Conservation (phyloP, 2,797 vertebrate species). For the Anguilla megastoma region DNA sequence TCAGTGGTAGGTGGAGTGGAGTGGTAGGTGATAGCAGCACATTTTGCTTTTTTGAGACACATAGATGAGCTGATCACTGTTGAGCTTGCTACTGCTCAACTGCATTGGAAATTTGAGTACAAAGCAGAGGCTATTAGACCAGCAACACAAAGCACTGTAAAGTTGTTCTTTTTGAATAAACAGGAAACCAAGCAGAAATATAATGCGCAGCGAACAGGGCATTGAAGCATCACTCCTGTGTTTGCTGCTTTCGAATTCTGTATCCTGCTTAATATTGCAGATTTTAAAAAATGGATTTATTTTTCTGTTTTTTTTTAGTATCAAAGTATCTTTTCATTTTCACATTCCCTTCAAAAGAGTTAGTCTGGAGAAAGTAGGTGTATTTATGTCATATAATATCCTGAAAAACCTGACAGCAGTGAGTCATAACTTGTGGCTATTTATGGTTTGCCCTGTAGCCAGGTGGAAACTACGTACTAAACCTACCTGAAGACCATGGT, state of each 20-base stretch:
- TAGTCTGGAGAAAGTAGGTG: neutral
- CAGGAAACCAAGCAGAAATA: neutral
- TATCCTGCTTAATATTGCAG: neutral
- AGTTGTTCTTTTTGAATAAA: neutral
- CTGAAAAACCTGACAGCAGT: neutral
- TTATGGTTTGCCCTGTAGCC: neutral
- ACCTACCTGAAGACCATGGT: neutral
- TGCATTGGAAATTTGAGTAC: too few species aligned
- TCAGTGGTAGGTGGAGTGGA: neutral
- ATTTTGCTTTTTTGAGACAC: neutral
- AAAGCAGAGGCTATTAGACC: neutral
- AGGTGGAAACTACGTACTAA: neutral
- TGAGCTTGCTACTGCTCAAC: neutral
- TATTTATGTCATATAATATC: neutral
- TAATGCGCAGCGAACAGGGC: neutral
- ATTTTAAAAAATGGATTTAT: neutral
- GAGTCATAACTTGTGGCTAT: slow-evolving; percentile 2
- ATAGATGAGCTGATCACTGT: neutral
- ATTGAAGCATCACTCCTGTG: neutral
- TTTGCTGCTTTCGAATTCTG: neutral
- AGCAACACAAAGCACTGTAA: neutral
- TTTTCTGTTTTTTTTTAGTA: neutral
- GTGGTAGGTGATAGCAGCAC: neutral
- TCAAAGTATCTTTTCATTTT: too few species aligned
- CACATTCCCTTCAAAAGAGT: neutral